Percentiles rank a stretch among this genome's conserved stretches.
Conservation (phyloP, 2,797 vertebrate species). For the Tolypeutes matacus region DNA sequence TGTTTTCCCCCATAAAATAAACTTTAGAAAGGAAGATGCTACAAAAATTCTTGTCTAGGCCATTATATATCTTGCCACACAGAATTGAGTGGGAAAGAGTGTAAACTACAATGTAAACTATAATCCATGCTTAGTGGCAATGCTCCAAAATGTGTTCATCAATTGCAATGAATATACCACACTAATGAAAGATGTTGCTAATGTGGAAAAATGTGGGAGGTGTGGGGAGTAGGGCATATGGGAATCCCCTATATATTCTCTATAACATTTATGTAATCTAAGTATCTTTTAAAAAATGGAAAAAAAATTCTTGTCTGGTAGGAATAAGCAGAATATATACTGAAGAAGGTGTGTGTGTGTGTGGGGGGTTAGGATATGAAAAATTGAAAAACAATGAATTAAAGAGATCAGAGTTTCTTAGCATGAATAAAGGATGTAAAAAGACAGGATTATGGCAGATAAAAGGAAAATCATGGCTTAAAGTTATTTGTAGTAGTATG, state of each 20-base stretch:
- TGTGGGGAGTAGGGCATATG: too few species aligned
- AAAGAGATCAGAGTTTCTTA: background rate
- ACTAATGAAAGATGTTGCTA: too few species aligned
- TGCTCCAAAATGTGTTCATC: too few species aligned
- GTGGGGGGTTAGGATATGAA: background rate
- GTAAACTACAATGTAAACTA: too few species aligned
- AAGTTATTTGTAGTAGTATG: background rate
- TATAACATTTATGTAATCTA: too few species aligned
- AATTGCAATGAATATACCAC: too few species aligned
- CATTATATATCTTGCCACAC: too few species aligned
- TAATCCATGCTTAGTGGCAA: too few species aligned
- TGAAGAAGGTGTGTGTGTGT: background rate
- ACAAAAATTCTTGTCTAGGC: background rate
- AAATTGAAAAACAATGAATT: background rate
- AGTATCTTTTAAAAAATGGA: too few species aligned
- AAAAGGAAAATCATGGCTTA: background rate
- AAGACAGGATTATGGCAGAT: background rate
- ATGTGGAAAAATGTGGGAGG: too few species aligned
- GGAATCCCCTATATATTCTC: too few species aligned
- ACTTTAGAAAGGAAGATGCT: background rate
- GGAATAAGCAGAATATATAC: conserved; percentile 3
- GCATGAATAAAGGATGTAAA: background rate
- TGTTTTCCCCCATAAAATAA: background rate
- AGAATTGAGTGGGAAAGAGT: too few species aligned
- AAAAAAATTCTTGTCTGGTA: background rate